Percentiles rank a stretch among this genome's conserved stretches.
Evolutionary conservation across 2,113 vertebrate species (phyloP).

Genomic region (Ammodytes dubius): DNA sequence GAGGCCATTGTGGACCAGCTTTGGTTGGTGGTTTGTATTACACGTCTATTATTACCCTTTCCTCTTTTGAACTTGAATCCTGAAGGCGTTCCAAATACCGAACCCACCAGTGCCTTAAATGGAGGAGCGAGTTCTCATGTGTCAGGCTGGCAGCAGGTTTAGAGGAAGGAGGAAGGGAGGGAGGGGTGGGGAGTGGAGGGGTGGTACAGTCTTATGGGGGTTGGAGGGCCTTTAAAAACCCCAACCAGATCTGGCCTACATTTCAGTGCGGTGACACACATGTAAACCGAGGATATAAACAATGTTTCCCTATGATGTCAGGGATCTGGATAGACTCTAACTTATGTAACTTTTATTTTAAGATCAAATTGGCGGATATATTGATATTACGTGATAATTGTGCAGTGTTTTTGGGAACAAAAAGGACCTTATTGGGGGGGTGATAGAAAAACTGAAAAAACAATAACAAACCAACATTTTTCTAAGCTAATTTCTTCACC

Average conservation of each 20-base stretch:
- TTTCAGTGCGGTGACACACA: conserved; percentile 60
- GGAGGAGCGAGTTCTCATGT: conserved; percentile 80
- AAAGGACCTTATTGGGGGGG: background rate
- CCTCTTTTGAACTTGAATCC: conserved; percentile 83
- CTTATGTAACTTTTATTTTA: background rate
- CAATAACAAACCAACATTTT: background rate
- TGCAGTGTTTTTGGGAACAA: conserved; percentile 12
- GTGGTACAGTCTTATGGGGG: no score
- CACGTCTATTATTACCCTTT: conserved; percentile 85
- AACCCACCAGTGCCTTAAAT: conserved; percentile 85
- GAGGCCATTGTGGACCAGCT: conserved; percentile 58
- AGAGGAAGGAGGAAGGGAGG: conserved; percentile 22
- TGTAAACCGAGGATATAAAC: conserved; percentile 36
- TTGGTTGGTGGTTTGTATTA: conserved; percentile 60
- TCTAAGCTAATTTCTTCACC: background rate
- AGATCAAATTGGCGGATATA: background rate
- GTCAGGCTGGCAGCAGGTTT: conserved; percentile 58
- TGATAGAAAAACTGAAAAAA: background rate
- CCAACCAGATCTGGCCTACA: conserved; percentile 61
- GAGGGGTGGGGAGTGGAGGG: background rate
- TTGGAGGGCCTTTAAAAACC: conserved; percentile 47
- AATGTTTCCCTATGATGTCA: conserved; percentile 10
- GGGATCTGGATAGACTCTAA: background rate
- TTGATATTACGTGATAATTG: background rate
- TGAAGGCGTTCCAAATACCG: conserved; percentile 81